Percentiles rank a stretch among this genome's conserved stretches.
These are phyloP conservation scores for Nomada hirtipes DNA, from an alignment of 2,888 invertebrate genomes.

Conservation along the genomic window DNA sequence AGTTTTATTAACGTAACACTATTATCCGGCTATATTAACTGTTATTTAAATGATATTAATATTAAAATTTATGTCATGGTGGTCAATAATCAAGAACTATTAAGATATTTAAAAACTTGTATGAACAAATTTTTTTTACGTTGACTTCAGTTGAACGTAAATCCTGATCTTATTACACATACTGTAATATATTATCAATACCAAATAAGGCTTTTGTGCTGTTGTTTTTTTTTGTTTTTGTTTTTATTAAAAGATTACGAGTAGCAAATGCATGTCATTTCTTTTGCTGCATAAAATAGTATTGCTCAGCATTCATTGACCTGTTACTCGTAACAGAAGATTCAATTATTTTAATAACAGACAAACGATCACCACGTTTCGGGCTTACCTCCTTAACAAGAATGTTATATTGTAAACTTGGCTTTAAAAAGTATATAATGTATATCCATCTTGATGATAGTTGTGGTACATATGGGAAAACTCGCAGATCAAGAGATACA, in stretches of 20 bases:
- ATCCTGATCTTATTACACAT: conserved; percentile 26
- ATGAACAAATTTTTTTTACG: conserved; percentile 11
- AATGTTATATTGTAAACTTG: conserved; percentile 81
- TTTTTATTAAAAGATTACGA: conserved; percentile 38
- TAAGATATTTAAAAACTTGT: neutral
- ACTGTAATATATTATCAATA: conserved; percentile 33
- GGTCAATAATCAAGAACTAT: conserved; percentile 1
- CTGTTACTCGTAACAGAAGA: conserved; percentile 82
- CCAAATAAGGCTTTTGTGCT: conserved; percentile 38
- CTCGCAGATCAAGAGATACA: conserved; percentile 78
- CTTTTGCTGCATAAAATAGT: conserved; percentile 80
- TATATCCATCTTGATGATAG: conserved; percentile 67
- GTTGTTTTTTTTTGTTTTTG: neutral
- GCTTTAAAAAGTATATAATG: conserved; percentile 72
- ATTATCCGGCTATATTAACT: conserved; percentile 21
- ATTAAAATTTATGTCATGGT: conserved; percentile 20
- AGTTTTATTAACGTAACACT: conserved; percentile 11
- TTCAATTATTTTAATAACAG: conserved; percentile 81
- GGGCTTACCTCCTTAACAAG: conserved; percentile 82
- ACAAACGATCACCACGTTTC: conserved; percentile 81
- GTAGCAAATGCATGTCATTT: conserved; percentile 42
- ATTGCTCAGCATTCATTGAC: conserved; percentile 82
- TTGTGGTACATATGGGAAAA: conserved; percentile 68
- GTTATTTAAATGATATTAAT: neutral
- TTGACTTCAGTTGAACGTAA: conserved; percentile 12